These are phyloP conservation scores for Sigmodon hispidus DNA, from an alignment of 2,113 vertebrate species.

Conservation along the genomic window DNA sequence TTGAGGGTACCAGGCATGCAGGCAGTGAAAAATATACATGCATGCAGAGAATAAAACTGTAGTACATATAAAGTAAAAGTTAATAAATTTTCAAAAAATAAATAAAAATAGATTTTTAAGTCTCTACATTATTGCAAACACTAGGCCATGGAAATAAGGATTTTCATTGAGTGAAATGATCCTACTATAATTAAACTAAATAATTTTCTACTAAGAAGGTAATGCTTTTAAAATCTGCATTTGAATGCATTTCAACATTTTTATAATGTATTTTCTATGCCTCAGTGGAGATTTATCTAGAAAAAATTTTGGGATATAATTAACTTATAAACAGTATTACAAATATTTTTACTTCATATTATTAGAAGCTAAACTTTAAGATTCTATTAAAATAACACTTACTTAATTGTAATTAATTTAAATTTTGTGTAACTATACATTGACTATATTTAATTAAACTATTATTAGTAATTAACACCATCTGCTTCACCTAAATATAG, in stretches of 20 bases:
- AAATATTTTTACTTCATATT: conserved; percentile 12
- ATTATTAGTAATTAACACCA: background rate
- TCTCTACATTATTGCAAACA: conserved; percentile 1
- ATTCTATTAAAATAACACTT: conserved; percentile 24
- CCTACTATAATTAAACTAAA: background rate
- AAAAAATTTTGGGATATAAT: background rate
- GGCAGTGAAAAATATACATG: background rate
- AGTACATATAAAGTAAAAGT: background rate
- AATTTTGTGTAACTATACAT: background rate
- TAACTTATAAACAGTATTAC: conserved; percentile 13
- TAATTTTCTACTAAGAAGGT: conserved; percentile 31
- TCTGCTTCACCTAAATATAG: conserved; percentile 23
- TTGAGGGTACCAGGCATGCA: background rate
- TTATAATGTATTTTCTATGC: conserved; percentile 25
- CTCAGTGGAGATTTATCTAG: conserved; percentile 27
- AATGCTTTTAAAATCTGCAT: background rate
- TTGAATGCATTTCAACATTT: conserved; percentile 34
- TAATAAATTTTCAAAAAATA: background rate
- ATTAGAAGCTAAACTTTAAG: conserved; percentile 8
- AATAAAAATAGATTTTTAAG: background rate
- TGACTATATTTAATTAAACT: conserved; percentile 35
- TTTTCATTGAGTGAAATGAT: conserved; percentile 37
- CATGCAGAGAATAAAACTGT: background rate
- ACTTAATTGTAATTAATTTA: background rate
- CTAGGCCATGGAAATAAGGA: background rate